Evolutionary conservation across 2,797 vertebrate species (phyloP).

Genomic region (Hypotaenidia okinawae): DNA sequence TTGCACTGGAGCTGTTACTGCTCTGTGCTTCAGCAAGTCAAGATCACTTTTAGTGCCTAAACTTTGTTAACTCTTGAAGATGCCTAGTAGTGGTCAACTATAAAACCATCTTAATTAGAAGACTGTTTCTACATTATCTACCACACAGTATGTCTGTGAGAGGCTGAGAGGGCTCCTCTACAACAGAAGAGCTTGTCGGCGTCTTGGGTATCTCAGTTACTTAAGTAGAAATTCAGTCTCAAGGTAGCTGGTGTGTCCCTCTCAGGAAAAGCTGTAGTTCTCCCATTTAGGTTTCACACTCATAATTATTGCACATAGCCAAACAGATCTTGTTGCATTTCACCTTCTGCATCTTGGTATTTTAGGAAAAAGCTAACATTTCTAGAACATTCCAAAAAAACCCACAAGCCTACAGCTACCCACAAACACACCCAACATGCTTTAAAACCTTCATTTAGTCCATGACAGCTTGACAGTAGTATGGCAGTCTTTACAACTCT

Average conservation of each 20-base stretch:
- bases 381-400: not conserved
- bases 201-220: not conserved
- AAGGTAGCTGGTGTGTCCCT: not conserved
- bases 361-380: not conserved
- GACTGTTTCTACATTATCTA: not conserved
- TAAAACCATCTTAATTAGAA: not conserved
- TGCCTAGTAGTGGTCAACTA: not conserved
- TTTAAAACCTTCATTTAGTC: not conserved
- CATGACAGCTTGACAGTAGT: conserved; percentile 33
- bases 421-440: not conserved
- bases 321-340: not conserved
- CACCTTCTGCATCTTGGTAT: not conserved
- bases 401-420: not conserved
- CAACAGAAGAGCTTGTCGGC: not conserved
- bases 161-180: not conserved
- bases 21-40: not conserved
- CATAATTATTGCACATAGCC: not conserved
- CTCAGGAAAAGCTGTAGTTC: not conserved
- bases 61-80: not conserved
- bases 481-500: not conserved
- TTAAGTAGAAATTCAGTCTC: not conserved
- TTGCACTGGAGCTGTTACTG: not conserved
- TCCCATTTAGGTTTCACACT: not conserved
- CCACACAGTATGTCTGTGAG: not conserved
- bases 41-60: not conserved